These are phyloP conservation scores for Leucopsar rothschildi DNA, from an alignment of 2,113 vertebrate genomes.

Conservation along the genomic window DNA sequence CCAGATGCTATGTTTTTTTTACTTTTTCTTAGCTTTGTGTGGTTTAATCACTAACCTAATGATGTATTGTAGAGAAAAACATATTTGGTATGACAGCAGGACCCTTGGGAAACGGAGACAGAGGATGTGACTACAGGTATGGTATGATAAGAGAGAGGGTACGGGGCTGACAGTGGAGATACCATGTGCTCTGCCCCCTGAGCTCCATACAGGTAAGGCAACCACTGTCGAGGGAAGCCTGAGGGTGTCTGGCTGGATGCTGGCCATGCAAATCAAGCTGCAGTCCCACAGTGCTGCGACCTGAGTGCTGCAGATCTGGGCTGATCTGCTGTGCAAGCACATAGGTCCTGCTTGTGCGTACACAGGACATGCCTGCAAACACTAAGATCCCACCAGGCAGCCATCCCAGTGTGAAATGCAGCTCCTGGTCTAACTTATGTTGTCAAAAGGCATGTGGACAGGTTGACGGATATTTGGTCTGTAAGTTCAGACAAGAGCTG, in stretches of 20 bases:
- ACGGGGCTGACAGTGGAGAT: background rate
- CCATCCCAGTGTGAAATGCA: background rate
- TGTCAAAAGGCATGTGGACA: background rate
- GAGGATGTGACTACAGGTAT: background rate
- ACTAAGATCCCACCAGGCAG: background rate
- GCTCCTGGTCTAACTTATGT: background rate
- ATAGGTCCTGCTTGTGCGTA: too few relatives aligned
- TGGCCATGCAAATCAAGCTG: background rate
- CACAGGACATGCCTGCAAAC: background rate
- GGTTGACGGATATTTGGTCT: background rate
- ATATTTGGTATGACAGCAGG: background rate
- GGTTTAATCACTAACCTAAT: background rate
- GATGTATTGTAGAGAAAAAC: background rate
- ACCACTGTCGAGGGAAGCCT: background rate
- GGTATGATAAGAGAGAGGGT: background rate
- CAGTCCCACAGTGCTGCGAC: background rate
- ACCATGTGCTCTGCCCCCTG: background rate
- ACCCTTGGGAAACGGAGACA: background rate
- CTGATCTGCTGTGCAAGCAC: background rate
- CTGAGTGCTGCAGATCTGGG: background rate
- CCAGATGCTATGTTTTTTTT: background rate
- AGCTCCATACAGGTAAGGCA: background rate
- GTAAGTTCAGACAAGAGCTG: background rate
- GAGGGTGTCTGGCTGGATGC: background rate
- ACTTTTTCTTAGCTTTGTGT: background rate